A percentile compares a stretch with the other conserved stretches of the same genome.
These are phyloP conservation scores for Zygogramma bicolorata DNA, from an alignment of 2,888 invertebrate species.

Conservation along the genomic window DNA sequence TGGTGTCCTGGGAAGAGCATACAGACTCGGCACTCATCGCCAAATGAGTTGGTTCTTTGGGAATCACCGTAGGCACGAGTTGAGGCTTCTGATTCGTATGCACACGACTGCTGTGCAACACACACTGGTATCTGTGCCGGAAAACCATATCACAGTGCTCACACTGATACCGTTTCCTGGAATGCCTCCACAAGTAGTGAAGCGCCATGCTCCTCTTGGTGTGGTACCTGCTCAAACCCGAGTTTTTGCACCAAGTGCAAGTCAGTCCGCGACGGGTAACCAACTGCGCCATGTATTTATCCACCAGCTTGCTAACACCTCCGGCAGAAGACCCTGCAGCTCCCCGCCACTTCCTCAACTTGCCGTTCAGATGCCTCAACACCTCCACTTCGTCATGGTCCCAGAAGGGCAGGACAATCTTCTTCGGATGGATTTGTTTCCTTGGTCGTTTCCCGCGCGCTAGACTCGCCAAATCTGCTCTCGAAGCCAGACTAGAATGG, in stretches of 20 bases:
- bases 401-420: slow-evolving; percentile 64
- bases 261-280: slow-evolving; percentile 62
- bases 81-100: slow-evolving; percentile 59
- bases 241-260: slow-evolving; percentile 62
- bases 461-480: slow-evolving; percentile 57
- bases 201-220: slow-evolving; percentile 66
- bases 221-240: slow-evolving; percentile 65
- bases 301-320: slow-evolving; percentile 56
- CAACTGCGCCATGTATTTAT: slow-evolving; percentile 64
- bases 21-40: slow-evolving; percentile 57
- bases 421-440: slow-evolving; percentile 70
- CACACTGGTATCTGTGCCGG: slow-evolving; percentile 68
- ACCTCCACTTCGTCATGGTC: slow-evolving; percentile 60
- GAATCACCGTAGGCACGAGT: slow-evolving; percentile 57
- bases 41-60: slow-evolving; percentile 59
- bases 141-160: slow-evolving; percentile 68
- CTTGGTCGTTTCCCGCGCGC: slow-evolving; percentile 58
- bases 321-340: slow-evolving; percentile 49
- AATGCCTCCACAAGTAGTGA: slow-evolving; percentile 70
- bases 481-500: slow-evolving; percentile 63
- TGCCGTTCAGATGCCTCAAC: slow-evolving; percentile 58
- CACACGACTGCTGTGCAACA: slow-evolving; percentile 67
- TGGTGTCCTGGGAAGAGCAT: slow-evolving; percentile 57
- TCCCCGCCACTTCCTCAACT: slow-evolving; percentile 56
- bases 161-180: slow-evolving; percentile 64